Base-by-base conservation (phyloP, 2,888 invertebrate genomes). In the Nomada flava region DNA sequence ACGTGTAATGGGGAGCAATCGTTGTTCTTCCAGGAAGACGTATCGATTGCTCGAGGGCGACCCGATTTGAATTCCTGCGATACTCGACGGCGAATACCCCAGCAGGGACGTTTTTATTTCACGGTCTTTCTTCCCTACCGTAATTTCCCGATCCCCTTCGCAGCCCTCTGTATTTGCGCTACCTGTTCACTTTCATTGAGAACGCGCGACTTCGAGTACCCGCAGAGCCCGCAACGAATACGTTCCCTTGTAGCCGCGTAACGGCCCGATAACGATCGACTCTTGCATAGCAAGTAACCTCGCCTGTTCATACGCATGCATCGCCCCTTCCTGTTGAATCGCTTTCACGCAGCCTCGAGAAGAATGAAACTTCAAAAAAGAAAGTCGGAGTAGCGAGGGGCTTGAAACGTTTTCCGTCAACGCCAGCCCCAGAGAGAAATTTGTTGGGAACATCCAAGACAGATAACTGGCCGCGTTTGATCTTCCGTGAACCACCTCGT, bases 201-300 rank as follows among this genome's bases (percentile, higher is more conserved):
- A 26, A 13, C 36, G 18, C 20, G 44, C 47, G 68, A 20, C 15
- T 15, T 26, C 62, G 52, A 10, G 20, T 52, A 36, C 50, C 11
- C 23, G 50, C 47, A n/a, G 36, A 36, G 36, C 36, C 68, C 65
- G 67, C 82, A 78, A 83, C 78, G 72, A 82, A 83, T 65, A 64
- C 72, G 65, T 76, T 76, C 65, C 76, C 69, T 55, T 59, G 53
- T 53, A 23, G n/a, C 64, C 18, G 57, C 7, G 60, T 20, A 57
- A 78, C 73, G 42, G 29, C 76, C n/a, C 60, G 82, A 82, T 82
- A 72, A 80, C 71, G 80, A 82, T 79, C 82, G 62, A 52, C 74
- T 62, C 71, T 71, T 36, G 69, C 76, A 44, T 63, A 29, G 60
- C 9, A 36, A 64, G 29, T 26, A 52, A 62, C 50, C 15, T 15